Conservation (phyloP, 2,797 vertebrate species). For the Danio choprae region DNA sequence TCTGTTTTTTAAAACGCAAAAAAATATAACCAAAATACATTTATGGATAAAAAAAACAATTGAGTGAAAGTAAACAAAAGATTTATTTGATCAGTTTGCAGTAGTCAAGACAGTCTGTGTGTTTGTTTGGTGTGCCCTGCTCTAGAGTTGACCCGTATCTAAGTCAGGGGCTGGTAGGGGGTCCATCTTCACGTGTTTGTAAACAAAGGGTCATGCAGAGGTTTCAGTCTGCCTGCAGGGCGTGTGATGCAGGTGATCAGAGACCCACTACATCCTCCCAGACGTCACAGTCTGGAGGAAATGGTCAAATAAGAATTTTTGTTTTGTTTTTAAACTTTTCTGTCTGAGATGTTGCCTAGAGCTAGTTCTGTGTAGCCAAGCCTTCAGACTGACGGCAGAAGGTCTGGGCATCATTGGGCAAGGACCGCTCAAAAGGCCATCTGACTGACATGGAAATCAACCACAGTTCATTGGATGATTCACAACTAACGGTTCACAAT, state of each 20-base stretch:
- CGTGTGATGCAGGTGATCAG: conserved; percentile 25
- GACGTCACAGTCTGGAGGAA: conserved; percentile 1
- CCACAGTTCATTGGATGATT: too few relatives aligned
- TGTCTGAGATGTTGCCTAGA: background rate
- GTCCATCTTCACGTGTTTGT: conserved; percentile 59
- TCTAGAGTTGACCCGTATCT: conserved; percentile 63
- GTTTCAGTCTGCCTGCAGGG: conserved; percentile 47
- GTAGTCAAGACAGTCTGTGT: background rate
- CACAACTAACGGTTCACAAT: too few relatives aligned
- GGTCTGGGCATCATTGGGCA: too few relatives aligned
- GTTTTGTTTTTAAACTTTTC: background rate
- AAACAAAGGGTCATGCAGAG: conserved; percentile 39
- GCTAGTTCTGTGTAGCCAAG: too few relatives aligned
- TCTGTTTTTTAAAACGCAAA: too few relatives aligned
- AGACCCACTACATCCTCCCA: background rate
- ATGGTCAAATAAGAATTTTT: background rate
- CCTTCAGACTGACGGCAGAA: too few relatives aligned
- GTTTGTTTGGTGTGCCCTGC: conserved; percentile 29
- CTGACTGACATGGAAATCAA: too few relatives aligned
- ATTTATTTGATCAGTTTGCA: background rate
- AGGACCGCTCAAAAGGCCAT: too few relatives aligned
- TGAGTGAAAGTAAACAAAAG: background rate
- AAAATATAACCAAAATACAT: too few relatives aligned
- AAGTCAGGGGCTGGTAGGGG: conserved; percentile 67
- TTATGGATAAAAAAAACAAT: too few relatives aligned